A percentile compares a stretch with the other conserved stretches of the same genome.
These are phyloP conservation scores for Drosophila eohydei DNA, from an alignment of 2,888 invertebrate species.

Conservation along the genomic window DNA sequence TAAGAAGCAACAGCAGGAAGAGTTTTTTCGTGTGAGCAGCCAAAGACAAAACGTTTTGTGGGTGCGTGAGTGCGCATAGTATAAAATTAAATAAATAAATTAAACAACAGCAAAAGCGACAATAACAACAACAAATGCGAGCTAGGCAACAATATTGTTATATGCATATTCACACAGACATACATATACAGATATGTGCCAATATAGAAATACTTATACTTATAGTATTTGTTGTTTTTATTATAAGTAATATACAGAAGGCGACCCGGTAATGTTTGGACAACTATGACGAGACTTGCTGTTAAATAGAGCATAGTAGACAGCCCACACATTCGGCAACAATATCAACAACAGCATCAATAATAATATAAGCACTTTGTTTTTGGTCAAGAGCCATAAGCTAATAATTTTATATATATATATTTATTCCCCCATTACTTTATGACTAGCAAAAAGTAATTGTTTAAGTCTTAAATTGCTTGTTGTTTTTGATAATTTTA, in stretches of 20 bases:
- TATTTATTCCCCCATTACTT: conserved; percentile 24
- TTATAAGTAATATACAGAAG: conserved; percentile 28
- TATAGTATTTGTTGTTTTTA: conserved; percentile 37
- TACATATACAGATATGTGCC: conserved; percentile 53
- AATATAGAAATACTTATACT: conserved; percentile 59
- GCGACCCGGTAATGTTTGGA: conserved; percentile 64
- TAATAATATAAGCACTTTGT: conserved; percentile 23
- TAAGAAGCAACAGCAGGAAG: conserved; percentile 57
- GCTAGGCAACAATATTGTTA: conserved; percentile 49
- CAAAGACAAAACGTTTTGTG: conserved; percentile 59
- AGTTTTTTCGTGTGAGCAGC: conserved; percentile 53
- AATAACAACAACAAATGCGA: conserved; percentile 38
- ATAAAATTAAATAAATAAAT: conserved; percentile 74
- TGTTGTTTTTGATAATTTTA: conserved; percentile 42
- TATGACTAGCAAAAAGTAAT: conserved; percentile 30
- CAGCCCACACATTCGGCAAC: conserved; percentile 35
- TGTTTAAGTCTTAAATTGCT: conserved; percentile 22
- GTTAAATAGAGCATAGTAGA: conserved; percentile 49
- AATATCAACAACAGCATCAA: conserved; percentile 12
- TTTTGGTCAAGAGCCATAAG: conserved; percentile 16
- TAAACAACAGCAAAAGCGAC: conserved; percentile 42
- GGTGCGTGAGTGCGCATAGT: conserved; percentile 79
- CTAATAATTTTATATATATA: conserved; percentile 23
- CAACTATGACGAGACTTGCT: conserved; percentile 54
- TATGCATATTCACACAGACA: conserved; percentile 27